Evolutionary conservation across 2,888 invertebrate species (phyloP).

Genomic region (Selenia dentaria): DNA sequence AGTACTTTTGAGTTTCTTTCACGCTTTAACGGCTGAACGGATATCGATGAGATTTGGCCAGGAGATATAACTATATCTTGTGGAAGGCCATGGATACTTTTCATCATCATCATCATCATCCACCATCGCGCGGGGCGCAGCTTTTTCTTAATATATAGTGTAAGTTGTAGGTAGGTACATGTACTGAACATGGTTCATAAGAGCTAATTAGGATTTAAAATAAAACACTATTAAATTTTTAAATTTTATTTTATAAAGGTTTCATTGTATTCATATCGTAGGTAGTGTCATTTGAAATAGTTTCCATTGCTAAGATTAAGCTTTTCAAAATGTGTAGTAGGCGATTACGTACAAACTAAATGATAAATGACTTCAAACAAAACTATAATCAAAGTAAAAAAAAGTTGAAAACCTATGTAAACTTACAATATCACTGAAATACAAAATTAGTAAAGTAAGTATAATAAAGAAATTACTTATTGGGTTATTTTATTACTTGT

Average conservation of each 20-base stretch:
- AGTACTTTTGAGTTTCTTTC: too few species aligned
- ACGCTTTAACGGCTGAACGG: too few species aligned
- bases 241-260: conserved; percentile 75
- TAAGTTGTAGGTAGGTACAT: too few species aligned
- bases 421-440: conserved; percentile 44
- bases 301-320: conserved; percentile 66
- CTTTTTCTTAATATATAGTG: too few species aligned
- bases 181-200: too few species aligned
- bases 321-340: conserved; percentile 80
- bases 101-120: too few species aligned
- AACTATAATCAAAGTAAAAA: conserved; percentile 30
- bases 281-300: conserved; percentile 78
- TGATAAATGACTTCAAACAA: conserved; percentile 49
- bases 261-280: conserved; percentile 77
- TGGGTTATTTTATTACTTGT: conserved; percentile 63
- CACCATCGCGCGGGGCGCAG: too few species aligned
- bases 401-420: conserved; percentile 23
- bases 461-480: conserved; percentile 48
- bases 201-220: too few species aligned
- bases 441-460: conserved; percentile 53
- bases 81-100: too few species aligned
- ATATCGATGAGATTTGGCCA: too few species aligned
- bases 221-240: conserved; percentile 57
- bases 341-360: conserved; percentile 69
- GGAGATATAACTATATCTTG: too few species aligned